Base-by-base conservation (phyloP, 1,140 invertebrate genomes). In the Melanaphis sacchari region DNA sequence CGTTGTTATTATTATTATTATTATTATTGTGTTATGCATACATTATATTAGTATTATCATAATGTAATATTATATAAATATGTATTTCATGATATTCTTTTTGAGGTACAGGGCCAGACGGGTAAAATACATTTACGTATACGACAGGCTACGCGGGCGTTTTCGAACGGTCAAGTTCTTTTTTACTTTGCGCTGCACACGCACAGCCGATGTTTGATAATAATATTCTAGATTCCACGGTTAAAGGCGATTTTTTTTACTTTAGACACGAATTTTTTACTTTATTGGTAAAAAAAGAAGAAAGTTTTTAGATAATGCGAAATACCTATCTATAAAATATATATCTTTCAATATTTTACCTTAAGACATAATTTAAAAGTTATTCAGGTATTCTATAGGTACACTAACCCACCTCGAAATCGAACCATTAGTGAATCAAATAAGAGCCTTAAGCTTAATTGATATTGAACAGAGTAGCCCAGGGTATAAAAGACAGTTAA, bases 21-120 rank as follows among this genome's bases (percentile, higher is more conserved):
- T n/a, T n/a, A n/a, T 76, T 76, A 76, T 76, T 76, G 15, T n/a
- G 59, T n/a, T 76, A 1, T n/a, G 15, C 59, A 15, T n/a, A 76
- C 59, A 76, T n/a, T n/a, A 76, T 76, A 76, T 36, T n/a, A 76
- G 59, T 76, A 76, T 76, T 76, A 76, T 76, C 31, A n/a, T 76
- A 76, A 76, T 76, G 31, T 76, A 76, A 76, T 76, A 36, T 18
- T 76, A 76, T 76, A 76, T 76, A 76, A 76, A 76, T 76, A 76
- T 1, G 59, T 76, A 76, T n/a, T n/a, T n/a, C 59, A 76, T 31
- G 11, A 76, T 76, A 76, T 76, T 76, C 15, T 76, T 76, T 76
- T 76, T 76, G 59, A 76, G 31, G 59, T 76, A 31, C 59, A 6
- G 9, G 31, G 59, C 59, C 59, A n/a, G 59, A 76, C n/a, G 31